Percentiles rank a stretch among this genome's conserved stretches.
phyloP scores from a whole-genome alignment of 2,888 invertebrate genomes.

The Meteorus colon region DNA sequence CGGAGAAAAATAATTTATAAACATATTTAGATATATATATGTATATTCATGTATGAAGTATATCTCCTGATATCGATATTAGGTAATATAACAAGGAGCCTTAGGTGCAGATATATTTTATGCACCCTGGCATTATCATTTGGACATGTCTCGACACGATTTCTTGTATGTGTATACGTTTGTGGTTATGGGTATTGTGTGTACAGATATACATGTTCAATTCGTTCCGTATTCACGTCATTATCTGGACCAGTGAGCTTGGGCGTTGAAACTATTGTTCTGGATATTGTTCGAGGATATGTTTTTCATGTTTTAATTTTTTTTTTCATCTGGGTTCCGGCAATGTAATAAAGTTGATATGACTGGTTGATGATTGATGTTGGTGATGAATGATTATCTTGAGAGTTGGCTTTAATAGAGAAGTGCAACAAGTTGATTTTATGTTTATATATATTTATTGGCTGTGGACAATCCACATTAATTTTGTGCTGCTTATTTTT shows the following conservation, averaged over 20 bases:
- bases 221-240: conserved; percentile 47
- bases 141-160: conserved; percentile 6
- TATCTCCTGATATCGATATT: conserved; percentile 24
- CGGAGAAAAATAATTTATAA: not conserved
- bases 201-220: not conserved
- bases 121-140: conserved; percentile 30
- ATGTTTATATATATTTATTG: no score
- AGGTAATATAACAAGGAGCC: conserved; percentile 35
- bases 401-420: no score
- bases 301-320: not conserved
- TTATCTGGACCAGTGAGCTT: conserved; percentile 47
- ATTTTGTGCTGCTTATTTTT: no score
- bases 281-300: conserved; percentile 28
- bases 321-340: no score
- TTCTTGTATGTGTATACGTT: conserved; percentile 6
- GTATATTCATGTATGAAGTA: conserved; percentile 1
- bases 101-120: conserved; percentile 31
- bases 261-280: conserved; percentile 12
- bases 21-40: not conserved
- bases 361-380: no score
- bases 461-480: no score
- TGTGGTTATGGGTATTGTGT: not conserved
- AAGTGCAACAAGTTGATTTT: no score
- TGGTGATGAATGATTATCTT: no score
- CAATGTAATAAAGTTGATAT: no score